Percentiles rank a stretch among this genome's conserved stretches.
These are phyloP conservation scores for Phrixothrix hirtus DNA, from an alignment of 2,888 invertebrate genomes.

Conservation along the genomic window DNA sequence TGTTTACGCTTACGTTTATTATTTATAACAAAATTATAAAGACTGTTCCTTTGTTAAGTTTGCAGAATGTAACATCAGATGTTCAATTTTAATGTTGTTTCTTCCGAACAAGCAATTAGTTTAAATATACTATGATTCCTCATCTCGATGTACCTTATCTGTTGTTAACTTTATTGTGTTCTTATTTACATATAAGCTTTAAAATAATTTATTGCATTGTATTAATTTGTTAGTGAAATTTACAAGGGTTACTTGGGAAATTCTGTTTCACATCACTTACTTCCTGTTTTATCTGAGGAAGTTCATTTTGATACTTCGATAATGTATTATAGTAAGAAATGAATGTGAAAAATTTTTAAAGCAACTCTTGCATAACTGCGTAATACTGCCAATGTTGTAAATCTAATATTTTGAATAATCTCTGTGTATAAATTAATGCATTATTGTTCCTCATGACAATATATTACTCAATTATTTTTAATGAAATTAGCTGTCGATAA, in stretches of 20 bases:
- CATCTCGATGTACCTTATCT: no score
- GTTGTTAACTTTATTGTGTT: constrained; percentile 22
- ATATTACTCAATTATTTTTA: constrained; percentile 8
- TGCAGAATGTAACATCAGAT: constrained; percentile 24
- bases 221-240: constrained; percentile 17
- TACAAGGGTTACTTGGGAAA: no score
- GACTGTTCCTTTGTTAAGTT: constrained; percentile 47
- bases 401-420: constrained; percentile 20
- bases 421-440: constrained; percentile 10
- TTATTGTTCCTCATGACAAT: constrained; percentile 21
- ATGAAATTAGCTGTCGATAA: no score
- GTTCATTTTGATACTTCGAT: no score
- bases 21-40: constrained; percentile 36
- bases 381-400: constrained; percentile 14
- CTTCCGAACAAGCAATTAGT: background rate
- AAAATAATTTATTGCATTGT: constrained; percentile 20
- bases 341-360: no score
- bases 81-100: constrained; percentile 8
- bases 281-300: no score
- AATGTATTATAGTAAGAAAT: no score
- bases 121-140: no score
- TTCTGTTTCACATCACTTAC: no score
- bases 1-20: constrained; percentile 31
- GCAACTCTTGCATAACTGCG: no score
- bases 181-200: constrained; percentile 19